Conservation (phyloP, 2,797 vertebrate genomes). For the Tragelaphus eurycerus region DNA sequence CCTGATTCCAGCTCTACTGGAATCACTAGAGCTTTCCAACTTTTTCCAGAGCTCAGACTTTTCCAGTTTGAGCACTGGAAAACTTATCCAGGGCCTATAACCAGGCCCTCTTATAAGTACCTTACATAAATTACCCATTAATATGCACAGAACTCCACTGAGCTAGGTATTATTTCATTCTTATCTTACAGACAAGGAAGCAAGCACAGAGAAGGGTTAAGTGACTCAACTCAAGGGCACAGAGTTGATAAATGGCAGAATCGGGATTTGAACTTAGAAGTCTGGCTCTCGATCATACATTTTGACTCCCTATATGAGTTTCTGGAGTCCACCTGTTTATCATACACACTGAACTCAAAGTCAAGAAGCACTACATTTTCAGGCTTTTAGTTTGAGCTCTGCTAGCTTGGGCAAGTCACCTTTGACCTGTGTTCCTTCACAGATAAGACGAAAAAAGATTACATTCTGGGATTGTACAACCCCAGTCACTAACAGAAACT, state of each 20-base stretch:
- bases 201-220: not conserved
- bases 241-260: not conserved
- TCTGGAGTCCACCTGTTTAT: not conserved
- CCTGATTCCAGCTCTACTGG: not conserved
- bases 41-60: too few relatives aligned
- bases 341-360: not conserved
- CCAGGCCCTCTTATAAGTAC: not conserved
- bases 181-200: not conserved
- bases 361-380: not conserved
- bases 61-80: not conserved
- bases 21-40: too few relatives aligned
- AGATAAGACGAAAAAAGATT: slow-evolving; percentile 2
- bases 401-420: not conserved
- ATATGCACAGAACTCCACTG: not conserved
- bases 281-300: not conserved
- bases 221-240: not conserved
- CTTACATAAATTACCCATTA: not conserved
- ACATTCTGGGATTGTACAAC: not conserved
- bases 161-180: not conserved
- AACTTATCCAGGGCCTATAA: not conserved
- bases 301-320: not conserved
- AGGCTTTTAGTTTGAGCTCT: not conserved
- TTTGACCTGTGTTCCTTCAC: not conserved
- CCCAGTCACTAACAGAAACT: not conserved
- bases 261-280: not conserved